These are phyloP conservation scores for Drosophila repleta DNA, from an alignment of 1,140 invertebrate genomes.

Conservation along the genomic window DNA sequence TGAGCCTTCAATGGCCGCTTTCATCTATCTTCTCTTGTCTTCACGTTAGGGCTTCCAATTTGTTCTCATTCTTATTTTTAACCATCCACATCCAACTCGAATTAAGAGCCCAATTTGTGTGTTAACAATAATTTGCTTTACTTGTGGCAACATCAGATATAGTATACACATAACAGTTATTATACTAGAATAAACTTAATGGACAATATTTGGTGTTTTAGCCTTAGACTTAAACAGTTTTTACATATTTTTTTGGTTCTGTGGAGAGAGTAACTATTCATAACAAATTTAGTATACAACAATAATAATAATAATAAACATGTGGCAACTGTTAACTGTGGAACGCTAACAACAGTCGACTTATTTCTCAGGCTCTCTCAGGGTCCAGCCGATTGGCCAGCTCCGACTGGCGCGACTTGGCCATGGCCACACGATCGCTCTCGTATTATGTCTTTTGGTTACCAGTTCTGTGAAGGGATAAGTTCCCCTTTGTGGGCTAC, in stretches of 20 bases:
- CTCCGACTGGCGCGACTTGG: not conserved
- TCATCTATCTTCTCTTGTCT: no score
- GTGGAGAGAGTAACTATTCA: not conserved
- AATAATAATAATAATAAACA: not conserved
- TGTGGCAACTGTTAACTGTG: not conserved
- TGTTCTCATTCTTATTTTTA: no score
- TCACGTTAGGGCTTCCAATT: no score
- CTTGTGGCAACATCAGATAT: constrained; percentile 31
- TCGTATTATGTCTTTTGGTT: not conserved
- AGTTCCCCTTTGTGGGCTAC: not conserved
- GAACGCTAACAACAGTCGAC: constrained; percentile 5
- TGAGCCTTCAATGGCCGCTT: no score
- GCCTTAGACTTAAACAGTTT: constrained; percentile 48
- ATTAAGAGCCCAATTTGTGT: constrained; percentile 4
- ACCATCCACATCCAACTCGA: no score
- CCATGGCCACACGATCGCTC: not conserved
- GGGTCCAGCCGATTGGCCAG: constrained; percentile 4
- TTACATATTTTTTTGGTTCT: constrained; percentile 4
- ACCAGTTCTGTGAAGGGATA: not conserved
- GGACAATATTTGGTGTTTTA: constrained; percentile 72
- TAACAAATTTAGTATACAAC: constrained; percentile 15
- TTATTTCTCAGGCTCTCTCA: constrained; percentile 19
- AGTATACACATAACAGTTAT: constrained; percentile 1
- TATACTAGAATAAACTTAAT: constrained; percentile 50
- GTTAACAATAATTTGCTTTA: constrained; percentile 35